These are phyloP conservation scores for Microctenopoma steveboyesi DNA, from an alignment of 2,797 vertebrate genomes.

Conservation along the genomic window DNA sequence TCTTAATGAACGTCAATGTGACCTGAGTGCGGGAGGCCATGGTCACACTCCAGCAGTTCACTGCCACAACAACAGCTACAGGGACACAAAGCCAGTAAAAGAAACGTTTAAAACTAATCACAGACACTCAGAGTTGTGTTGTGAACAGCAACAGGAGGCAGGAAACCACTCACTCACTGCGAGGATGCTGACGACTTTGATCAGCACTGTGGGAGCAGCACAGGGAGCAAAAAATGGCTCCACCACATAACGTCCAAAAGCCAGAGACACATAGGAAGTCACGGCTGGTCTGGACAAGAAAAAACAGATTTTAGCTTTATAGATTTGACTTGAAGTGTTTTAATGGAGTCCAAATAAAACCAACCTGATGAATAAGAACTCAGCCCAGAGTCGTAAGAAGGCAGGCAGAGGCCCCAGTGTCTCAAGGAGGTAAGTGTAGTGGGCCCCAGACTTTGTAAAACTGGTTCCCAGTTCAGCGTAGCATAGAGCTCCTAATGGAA, in stretches of 20 bases:
- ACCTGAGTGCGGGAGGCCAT: slow-evolving; percentile 82
- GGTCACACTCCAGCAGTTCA: slow-evolving; percentile 88
- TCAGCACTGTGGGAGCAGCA: slow-evolving; percentile 74
- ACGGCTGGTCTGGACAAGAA: slow-evolving; percentile 79
- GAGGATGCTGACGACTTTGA: slow-evolving; percentile 85
- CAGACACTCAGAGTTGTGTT: neutral
- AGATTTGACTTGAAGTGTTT: too few relatives aligned
- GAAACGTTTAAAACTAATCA: neutral
- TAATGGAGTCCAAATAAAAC: neutral
- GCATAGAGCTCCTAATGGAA: slow-evolving; percentile 69
- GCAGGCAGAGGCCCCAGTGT: slow-evolving; percentile 87
- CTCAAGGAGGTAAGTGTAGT: slow-evolving; percentile 86
- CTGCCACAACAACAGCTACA: slow-evolving; percentile 78
- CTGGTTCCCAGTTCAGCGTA: slow-evolving; percentile 79
- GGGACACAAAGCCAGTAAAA: neutral
- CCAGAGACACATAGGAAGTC: slow-evolving; percentile 85
- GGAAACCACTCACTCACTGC: slow-evolving; percentile 85
- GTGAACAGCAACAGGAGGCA: too few relatives aligned
- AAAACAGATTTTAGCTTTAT: too few relatives aligned
- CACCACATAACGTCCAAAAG: slow-evolving; percentile 89
- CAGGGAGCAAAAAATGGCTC: slow-evolving; percentile 89
- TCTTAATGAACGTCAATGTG: slow-evolving; percentile 81
- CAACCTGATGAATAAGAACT: slow-evolving; percentile 87
- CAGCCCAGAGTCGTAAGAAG: slow-evolving; percentile 90
- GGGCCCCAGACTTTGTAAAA: slow-evolving; percentile 81